These are phyloP conservation scores for Apocheima hispidaria DNA, from an alignment of 2,888 invertebrate genomes.

Conservation along the genomic window DNA sequence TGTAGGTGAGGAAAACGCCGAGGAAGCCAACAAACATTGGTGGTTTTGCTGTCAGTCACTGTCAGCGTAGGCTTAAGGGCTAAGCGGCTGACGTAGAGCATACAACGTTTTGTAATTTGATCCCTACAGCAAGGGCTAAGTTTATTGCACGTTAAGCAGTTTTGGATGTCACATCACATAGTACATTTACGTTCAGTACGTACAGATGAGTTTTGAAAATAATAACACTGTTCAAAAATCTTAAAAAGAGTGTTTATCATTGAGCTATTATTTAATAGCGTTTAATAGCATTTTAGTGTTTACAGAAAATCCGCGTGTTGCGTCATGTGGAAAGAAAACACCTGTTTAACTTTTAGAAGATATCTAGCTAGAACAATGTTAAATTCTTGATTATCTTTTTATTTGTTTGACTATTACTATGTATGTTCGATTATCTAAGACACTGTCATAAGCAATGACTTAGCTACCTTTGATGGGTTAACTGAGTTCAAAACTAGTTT, in stretches of 20 bases:
- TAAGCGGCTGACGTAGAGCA: constrained; percentile 1
- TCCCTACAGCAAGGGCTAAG: not conserved
- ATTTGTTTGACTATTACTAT: not conserved
- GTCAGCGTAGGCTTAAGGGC: not conserved
- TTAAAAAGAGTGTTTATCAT: too few relatives aligned
- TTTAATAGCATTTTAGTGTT: too few relatives aligned
- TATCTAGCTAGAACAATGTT: not conserved
- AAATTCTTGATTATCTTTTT: not conserved
- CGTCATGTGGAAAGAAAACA: constrained; percentile 1
- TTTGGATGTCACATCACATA: not conserved
- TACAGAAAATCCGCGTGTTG: not conserved
- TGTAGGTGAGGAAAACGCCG: not conserved
- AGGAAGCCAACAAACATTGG: constrained; percentile 5
- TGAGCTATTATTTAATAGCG: too few relatives aligned
- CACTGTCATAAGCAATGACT: not conserved
- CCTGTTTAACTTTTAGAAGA: not conserved
- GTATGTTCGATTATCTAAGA: not conserved
- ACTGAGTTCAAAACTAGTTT: not conserved
- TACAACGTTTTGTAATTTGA: not conserved
- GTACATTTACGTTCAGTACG: too few relatives aligned
- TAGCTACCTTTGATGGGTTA: not conserved
- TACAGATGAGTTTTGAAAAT: not conserved
- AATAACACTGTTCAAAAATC: not conserved
- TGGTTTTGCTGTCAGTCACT: constrained; percentile 5
- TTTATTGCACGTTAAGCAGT: not conserved